Conservation (phyloP, 2,113 vertebrate genomes). For the Barbus barbus region DNA sequence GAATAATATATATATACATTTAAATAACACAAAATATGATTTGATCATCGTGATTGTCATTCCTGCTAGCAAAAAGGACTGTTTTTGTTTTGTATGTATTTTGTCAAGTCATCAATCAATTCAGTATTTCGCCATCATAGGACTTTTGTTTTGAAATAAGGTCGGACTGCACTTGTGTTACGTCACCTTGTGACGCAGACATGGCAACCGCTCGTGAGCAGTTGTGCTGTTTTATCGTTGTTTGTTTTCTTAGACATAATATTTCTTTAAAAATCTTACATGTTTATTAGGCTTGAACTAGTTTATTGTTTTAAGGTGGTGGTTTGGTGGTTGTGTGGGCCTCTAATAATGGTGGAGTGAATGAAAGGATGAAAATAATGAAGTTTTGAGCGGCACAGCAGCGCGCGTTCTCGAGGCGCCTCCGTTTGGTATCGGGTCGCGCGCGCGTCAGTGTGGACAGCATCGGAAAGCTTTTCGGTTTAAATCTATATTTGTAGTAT, state of each 20-base stretch:
- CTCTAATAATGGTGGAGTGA: neutral
- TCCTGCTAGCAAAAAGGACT: neutral
- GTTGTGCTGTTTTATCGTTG: slow-evolving; percentile 5
- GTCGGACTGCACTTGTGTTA: neutral
- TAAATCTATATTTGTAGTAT: neutral
- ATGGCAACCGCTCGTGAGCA: slow-evolving; percentile 2
- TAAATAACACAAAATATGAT: neutral
- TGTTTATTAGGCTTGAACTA: neutral
- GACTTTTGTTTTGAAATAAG: slow-evolving; percentile 47
- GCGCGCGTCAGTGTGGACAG: neutral
- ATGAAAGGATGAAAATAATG: neutral
- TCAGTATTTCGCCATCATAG: neutral
- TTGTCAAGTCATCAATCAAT: neutral
- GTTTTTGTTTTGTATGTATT: neutral
- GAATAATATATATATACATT: neutral
- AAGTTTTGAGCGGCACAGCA: slow-evolving; percentile 16
- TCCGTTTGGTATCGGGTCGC: slow-evolving; percentile 1
- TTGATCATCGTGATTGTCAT: neutral
- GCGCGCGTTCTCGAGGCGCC: neutral
- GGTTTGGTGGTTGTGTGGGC: neutral
- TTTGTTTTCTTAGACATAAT: neutral
- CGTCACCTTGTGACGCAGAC: neutral
- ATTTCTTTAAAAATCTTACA: neutral
- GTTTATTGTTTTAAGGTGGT: neutral
- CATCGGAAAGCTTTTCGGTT: neutral